Base-by-base conservation (phyloP, 2,113 vertebrate genomes). In the Phalacrocorax pelagicus region DNA sequence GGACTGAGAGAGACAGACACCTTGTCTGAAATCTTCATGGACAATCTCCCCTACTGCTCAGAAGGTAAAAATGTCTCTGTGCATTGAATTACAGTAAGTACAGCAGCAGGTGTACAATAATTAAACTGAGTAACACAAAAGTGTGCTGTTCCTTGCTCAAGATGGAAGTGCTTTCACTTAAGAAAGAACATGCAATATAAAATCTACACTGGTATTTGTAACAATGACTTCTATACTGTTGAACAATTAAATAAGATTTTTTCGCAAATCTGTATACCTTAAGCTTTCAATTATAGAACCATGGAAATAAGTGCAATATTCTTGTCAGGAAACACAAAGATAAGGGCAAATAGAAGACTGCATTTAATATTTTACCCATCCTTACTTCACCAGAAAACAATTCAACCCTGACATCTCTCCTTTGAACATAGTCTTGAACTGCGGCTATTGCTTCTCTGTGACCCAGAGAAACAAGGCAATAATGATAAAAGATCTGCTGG, bases 281-380 rank as follows among this genome's bases (percentile, higher is more conserved):
- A 84, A 88, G 62, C 85, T 95, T 46, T 65, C 51, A 95, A 80
- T 69, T 67, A 84, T 5, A 92, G 75, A 81, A 34, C 66, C 70
- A 70, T 57, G 72, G 77, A 92, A 91, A 92, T 73, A 86, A 32
- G 59, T 32, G 71, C 11, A 8, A 72, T 71, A 54, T 44, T 91
- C 80, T 73, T 62, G 17, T 72, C 59, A 73, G 57, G 55, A 90
- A 90, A 86, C 75, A 92, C 54, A 83, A 86, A 96, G 85, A 69
- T 78, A 69, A 89, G 88, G 91, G 94, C 84, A 86, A 92, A 51
- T 4, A 91, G 80, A 81, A 90, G 90, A 90, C n/a, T 61, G 93
- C 93, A 51, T 91, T 96, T 96, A 97, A 97, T 95, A 87, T 97
- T 97, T 97, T 90, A 96, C 95, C 96, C 95, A 91, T 80, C 82